phyloP scores from a whole-genome alignment of 2,888 invertebrate species.

The Caenorhabditis virilis region DNA sequence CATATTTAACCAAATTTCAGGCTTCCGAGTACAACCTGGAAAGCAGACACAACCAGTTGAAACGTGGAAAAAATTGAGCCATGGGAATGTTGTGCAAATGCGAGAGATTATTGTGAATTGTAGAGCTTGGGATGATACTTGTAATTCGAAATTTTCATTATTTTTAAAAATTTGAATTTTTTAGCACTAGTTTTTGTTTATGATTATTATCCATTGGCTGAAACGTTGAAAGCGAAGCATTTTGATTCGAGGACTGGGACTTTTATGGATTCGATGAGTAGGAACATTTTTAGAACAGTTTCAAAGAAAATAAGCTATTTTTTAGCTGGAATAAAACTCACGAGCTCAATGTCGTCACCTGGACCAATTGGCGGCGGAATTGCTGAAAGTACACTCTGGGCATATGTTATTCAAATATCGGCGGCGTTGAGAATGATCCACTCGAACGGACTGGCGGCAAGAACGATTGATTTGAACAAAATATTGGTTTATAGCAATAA shows the following conservation, averaged over 20 bases:
- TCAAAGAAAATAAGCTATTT: not conserved
- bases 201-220: slow-evolving; percentile 89
- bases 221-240: slow-evolving; percentile 85
- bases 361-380: slow-evolving; percentile 70
- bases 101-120: slow-evolving; percentile 87
- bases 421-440: slow-evolving; percentile 90
- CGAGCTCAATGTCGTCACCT: slow-evolving; percentile 1
- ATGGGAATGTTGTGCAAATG: slow-evolving; percentile 90
- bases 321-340: slow-evolving; percentile 10
- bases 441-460: slow-evolving; percentile 79
- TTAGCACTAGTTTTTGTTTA: slow-evolving; percentile 92
- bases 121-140: slow-evolving; percentile 92
- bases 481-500: slow-evolving; percentile 73
- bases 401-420: slow-evolving; percentile 90
- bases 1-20: slow-evolving; percentile 70
- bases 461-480: slow-evolving; percentile 89
- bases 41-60: slow-evolving; percentile 86
- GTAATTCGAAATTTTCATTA: slow-evolving; percentile 75
- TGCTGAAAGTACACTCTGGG: slow-evolving; percentile 91
- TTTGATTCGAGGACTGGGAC: slow-evolving; percentile 71
- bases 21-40: slow-evolving; percentile 78
- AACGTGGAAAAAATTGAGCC: slow-evolving; percentile 87
- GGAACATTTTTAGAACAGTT: not conserved
- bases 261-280: slow-evolving; percentile 17
- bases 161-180: slow-evolving; percentile 18